phyloP scores from a whole-genome alignment of 2,888 invertebrate genomes.

The Drosophila anceps region DNA sequence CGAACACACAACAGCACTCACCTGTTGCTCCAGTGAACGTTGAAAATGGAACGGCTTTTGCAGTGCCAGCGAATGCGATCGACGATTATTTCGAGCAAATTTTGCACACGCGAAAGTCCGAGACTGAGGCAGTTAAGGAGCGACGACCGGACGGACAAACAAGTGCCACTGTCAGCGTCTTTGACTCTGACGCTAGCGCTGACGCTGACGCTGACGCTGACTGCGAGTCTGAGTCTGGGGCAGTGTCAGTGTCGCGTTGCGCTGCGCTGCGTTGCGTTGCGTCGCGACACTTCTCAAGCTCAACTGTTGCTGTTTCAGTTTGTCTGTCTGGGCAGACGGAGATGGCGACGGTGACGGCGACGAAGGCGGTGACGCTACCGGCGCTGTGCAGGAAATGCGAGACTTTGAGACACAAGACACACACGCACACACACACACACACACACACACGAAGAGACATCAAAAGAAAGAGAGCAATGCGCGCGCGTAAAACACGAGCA shows the following conservation, averaged over 20 bases:
- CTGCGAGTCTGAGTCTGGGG: slow-evolving; percentile 10
- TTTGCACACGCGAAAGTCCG: slow-evolving; percentile 17
- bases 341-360: neutral
- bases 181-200: neutral
- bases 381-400: slow-evolving; percentile 49
- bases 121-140: slow-evolving; percentile 16
- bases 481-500: slow-evolving; percentile 28
- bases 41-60: slow-evolving; percentile 23
- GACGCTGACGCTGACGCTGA: neutral
- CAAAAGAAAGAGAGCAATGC: slow-evolving; percentile 6
- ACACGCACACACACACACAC: slow-evolving; percentile 1
- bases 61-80: slow-evolving; percentile 29
- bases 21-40: slow-evolving; percentile 30
- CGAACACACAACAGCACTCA: slow-evolving; percentile 17
- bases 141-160: slow-evolving; percentile 40
- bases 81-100: slow-evolving; percentile 38
- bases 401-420: slow-evolving; percentile 21
- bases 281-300: slow-evolving; percentile 37
- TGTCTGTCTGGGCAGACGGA: slow-evolving; percentile 8
- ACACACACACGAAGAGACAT: neutral
- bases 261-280: slow-evolving; percentile 8
- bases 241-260: slow-evolving; percentile 12
- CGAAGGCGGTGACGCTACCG: neutral
- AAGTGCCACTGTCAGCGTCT: slow-evolving; percentile 29
- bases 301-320: slow-evolving; percentile 6